phyloP scores from a whole-genome alignment of 1,140 invertebrate genomes.

The Aporrectodea caliginosa region DNA sequence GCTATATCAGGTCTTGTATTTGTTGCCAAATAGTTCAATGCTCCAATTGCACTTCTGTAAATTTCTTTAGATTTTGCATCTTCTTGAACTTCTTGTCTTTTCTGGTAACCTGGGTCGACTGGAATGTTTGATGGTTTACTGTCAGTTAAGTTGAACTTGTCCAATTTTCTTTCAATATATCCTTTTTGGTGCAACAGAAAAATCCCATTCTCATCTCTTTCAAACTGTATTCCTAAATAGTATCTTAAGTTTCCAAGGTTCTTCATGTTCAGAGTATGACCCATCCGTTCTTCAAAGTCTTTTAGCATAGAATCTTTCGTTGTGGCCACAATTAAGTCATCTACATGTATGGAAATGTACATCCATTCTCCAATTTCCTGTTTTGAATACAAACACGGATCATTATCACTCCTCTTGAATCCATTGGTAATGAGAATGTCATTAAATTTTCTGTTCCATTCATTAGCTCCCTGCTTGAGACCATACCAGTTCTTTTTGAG shows the following conservation, averaged over 20 bases:
- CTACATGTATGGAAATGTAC: neutral
- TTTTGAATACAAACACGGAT: neutral
- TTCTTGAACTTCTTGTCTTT: neutral
- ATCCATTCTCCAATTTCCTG: neutral
- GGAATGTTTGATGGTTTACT: neutral
- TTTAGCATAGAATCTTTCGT: neutral
- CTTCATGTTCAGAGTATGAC: neutral
- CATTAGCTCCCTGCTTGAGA: neutral
- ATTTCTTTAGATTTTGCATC: neutral
- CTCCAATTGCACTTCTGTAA: neutral
- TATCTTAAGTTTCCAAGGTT: neutral
- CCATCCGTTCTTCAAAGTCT: neutral
- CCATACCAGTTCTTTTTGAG: neutral
- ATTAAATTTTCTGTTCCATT: neutral
- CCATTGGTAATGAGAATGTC: neutral
- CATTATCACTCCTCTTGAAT: neutral
- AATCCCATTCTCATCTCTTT: neutral
- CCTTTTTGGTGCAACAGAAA: neutral
- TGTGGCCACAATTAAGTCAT: neutral
- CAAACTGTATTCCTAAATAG: neutral
- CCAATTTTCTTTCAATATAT: neutral
- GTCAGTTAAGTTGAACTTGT: neutral
- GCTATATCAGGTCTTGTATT: neutral
- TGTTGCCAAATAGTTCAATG: neutral
- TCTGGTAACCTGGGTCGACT: neutral